Evolutionary conservation across 1,140 invertebrate species (phyloP).

Genomic region (Mizuhopecten yessoensis): DNA sequence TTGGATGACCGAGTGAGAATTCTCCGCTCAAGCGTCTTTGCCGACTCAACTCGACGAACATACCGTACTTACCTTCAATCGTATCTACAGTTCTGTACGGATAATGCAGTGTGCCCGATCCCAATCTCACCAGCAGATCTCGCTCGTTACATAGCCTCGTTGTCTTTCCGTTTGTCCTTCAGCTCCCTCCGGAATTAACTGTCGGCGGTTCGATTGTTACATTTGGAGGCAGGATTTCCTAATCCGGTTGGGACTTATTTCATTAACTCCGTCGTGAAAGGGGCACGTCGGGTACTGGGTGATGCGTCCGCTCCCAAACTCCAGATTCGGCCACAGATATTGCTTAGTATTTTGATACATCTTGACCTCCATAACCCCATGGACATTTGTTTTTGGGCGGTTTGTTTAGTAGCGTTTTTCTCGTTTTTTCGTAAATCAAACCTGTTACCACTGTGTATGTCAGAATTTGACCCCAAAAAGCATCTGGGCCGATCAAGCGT

Average conservation of each 20-base stretch:
- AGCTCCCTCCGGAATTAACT: constrained; percentile 44
- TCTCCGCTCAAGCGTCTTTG: neutral
- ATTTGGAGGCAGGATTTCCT: neutral
- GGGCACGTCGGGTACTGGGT: constrained; percentile 21
- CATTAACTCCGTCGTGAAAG: constrained; percentile 19
- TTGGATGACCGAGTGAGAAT: neutral
- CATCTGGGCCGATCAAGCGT: constrained; percentile 2
- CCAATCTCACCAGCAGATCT: constrained; percentile 22
- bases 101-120: neutral
- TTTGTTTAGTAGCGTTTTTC: constrained; percentile 51
- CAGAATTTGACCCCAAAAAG: constrained; percentile 42
- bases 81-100: too few species aligned
- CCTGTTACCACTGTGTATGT: neutral
- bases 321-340: constrained; percentile 40
- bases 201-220: constrained; percentile 31
- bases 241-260: constrained; percentile 41
- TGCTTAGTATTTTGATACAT: neutral
- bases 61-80: neutral
- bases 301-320: neutral
- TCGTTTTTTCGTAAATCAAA: constrained; percentile 57
- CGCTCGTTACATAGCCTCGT: constrained; percentile 41
- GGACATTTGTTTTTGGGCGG: constrained; percentile 45
- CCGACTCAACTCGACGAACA: neutral
- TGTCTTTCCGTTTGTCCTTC: constrained; percentile 11
- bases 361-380: neutral